Conservation (phyloP, 2,797 vertebrate genomes). For the Babyrousa celebensis region DNA sequence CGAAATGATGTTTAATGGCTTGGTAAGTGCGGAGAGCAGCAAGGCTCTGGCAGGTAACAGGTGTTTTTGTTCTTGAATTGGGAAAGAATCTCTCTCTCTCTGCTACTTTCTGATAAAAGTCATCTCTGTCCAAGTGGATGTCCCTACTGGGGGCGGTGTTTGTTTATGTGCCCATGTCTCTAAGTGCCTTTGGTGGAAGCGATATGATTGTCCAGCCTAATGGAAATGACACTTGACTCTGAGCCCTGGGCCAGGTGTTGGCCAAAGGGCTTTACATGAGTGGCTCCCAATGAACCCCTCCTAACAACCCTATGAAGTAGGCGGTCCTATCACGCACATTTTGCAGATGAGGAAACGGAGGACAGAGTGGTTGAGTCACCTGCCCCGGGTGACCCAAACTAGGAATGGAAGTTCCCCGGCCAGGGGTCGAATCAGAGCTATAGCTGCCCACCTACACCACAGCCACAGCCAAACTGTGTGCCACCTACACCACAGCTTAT, state of each 20-base stretch:
- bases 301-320: no score
- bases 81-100: neutral
- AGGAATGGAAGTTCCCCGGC: no score
- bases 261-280: neutral
- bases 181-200: neutral
- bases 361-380: neutral
- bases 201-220: neutral
- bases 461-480: no score
- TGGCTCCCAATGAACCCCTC: neutral
- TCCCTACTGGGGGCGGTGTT: neutral
- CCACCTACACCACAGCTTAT: no score
- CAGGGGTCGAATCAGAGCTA: no score
- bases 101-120: neutral
- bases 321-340: neutral
- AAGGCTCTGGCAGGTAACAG: neutral
- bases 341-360: neutral
- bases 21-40: neutral
- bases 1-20: neutral
- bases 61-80: neutral
- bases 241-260: neutral
- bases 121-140: neutral
- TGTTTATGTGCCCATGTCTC: neutral
- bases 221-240: neutral
- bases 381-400: neutral
- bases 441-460: no score